Evolutionary conservation across 2,888 invertebrate species (phyloP), one percentile per base, ranked within the genome.

Genomic region (Branchipolynoe longqiensis): DNA sequence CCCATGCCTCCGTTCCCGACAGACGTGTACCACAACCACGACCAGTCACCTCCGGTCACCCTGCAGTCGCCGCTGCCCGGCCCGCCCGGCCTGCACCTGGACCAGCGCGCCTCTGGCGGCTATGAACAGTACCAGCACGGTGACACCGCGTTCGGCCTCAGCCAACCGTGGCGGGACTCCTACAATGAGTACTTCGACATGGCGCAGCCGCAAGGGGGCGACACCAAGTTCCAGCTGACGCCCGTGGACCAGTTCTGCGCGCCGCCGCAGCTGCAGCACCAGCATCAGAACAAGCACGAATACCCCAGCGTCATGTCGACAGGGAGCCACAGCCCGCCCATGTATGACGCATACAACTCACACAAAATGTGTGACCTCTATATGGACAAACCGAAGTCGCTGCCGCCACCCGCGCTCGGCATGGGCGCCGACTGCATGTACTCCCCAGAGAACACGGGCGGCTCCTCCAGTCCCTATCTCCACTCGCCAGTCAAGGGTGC

Each of bases 141-240:
- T 36, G 82, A 82, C 56, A 28, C 22, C 58, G 58, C 56, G 58
- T 82, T 82, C 82, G 82, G 58, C 28, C 41, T n/a, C 22, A 36
- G 38, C 33, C 56, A 58, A 22, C 82, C 82, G 0, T 82, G 82
- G 82, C n/a, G 82, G 3, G 82, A 82, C 36, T 58, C 56, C 0
- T 82, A 82, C 82, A 58, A 36, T 58, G 82, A 82, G 58, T 82
- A 82, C 58, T 82, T 82, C 28, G 82, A 82, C 58, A 54, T 82
- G 82, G 58, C 78, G n/a, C 78, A 78, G 41, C 48, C 48, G 0
- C 73, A 73, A n/a, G 33, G 33, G 3, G n/a, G 28, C 22, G 78
- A 78, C 14, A n/a, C 41, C 54, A 78, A 78, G 28, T 78, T 48
- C 78, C 78, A 41, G 41, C 78, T 48, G 8, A 12, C 25, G 8